Evolutionary conservation across 2,888 invertebrate genomes (phyloP).

Genomic region (Lampropteryx suffumata): DNA sequence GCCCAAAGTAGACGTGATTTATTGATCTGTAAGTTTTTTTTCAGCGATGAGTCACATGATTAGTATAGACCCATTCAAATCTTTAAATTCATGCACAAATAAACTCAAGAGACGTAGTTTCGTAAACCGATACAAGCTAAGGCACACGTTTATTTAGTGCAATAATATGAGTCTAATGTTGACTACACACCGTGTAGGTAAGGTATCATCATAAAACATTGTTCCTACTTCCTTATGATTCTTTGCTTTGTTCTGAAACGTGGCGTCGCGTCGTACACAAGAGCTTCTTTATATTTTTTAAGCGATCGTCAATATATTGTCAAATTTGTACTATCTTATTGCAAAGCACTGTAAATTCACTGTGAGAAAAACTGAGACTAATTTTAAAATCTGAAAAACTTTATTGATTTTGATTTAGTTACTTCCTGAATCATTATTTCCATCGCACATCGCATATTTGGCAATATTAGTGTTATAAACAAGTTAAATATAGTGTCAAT

Average conservation of each 20-base stretch:
- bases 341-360: too few species aligned
- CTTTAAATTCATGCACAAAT: constrained; percentile 13
- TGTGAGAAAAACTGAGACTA: too few species aligned
- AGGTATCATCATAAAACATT: constrained; percentile 28
- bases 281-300: too few species aligned
- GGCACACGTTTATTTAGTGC: constrained; percentile 22
- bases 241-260: constrained; percentile 32
- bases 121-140: constrained; percentile 3
- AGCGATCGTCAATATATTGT: too few species aligned
- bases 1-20: too few species aligned
- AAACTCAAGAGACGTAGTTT: neutral
- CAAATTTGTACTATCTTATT: too few species aligned
- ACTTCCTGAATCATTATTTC: neutral
- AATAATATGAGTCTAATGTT: too few species aligned
- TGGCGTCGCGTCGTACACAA: neutral
- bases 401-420: too few species aligned
- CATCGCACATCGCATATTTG: neutral
- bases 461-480: constrained; percentile 4
- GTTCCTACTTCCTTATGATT: constrained; percentile 33
- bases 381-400: too few species aligned
- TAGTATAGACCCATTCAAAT: constrained; percentile 9
- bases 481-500: constrained; percentile 2
- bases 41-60: constrained; percentile 14
- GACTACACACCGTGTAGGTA: constrained; percentile 1
- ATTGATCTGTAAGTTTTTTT: too few species aligned